Conservation (phyloP, 92 coral and sea anemone species). For the Chrysogorgia sp. region DNA sequence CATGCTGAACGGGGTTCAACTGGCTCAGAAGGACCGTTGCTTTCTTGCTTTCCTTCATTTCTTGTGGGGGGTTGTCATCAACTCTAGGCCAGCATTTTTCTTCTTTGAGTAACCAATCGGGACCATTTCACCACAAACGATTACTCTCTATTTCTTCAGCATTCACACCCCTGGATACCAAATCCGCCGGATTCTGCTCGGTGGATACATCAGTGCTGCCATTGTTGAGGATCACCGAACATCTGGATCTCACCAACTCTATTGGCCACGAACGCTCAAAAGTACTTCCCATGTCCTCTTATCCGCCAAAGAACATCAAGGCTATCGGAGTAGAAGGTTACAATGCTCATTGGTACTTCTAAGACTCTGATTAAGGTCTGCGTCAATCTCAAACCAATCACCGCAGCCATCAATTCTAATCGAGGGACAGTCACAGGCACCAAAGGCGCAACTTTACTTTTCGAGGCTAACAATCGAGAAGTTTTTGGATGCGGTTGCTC, state of each 20-base stretch:
- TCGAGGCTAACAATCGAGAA: constrained; percentile 56
- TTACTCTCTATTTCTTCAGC: constrained; percentile 31
- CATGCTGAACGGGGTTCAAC: constrained; percentile 18
- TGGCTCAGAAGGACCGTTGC: constrained; percentile 6
- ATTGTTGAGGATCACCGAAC: constrained; percentile 37
- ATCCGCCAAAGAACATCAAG: constrained; percentile 60
- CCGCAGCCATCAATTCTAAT: constrained; percentile 62
- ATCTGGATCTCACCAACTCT: constrained; percentile 65
- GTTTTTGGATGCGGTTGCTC: neutral
- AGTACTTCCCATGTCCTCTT: constrained; percentile 45
- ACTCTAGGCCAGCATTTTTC: neutral
- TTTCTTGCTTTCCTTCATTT: constrained; percentile 32
- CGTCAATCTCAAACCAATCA: constrained; percentile 1
- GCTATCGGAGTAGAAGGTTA: constrained; percentile 57
- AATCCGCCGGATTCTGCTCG: constrained; percentile 36
- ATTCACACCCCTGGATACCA: constrained; percentile 44
- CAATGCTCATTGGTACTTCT: constrained; percentile 31
- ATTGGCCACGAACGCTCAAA: constrained; percentile 63
- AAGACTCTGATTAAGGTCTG: neutral
- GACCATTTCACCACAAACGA: constrained; percentile 60
- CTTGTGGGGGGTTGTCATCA: constrained; percentile 1
- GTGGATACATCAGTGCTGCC: constrained; percentile 46
- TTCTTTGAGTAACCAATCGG: constrained; percentile 41
- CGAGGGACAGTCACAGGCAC: constrained; percentile 56
- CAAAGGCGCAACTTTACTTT: constrained; percentile 54